These are phyloP conservation scores for Thumatha senex DNA, from an alignment of 2,888 invertebrate genomes.

Conservation along the genomic window DNA sequence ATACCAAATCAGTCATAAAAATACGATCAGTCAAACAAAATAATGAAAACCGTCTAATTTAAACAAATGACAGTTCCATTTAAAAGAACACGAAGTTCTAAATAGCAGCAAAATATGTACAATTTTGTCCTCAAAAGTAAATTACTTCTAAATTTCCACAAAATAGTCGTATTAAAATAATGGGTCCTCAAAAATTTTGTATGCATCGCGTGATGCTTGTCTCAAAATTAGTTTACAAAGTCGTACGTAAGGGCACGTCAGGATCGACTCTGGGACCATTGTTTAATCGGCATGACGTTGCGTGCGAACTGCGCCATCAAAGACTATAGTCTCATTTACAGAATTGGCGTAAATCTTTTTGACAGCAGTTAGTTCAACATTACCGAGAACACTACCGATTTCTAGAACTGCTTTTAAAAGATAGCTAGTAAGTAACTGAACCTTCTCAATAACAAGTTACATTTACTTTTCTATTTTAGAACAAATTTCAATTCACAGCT, in stretches of 20 bases:
- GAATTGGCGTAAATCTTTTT: constrained; percentile 11
- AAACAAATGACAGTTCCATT: constrained; percentile 2
- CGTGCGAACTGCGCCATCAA: constrained; percentile 54
- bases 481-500: no score
- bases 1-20: background rate
- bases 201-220: constrained; percentile 63
- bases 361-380: no score
- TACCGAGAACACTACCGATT: no score
- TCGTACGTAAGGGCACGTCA: constrained; percentile 62
- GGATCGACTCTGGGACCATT: constrained; percentile 56
- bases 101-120: constrained; percentile 2
- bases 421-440: no score
- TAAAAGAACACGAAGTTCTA: background rate
- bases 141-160: constrained; percentile 14
- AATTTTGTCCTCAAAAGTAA: constrained; percentile 30
- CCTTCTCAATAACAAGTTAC: no score
- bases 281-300: constrained; percentile 56
- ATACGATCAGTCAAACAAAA: background rate
- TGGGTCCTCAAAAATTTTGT: constrained; percentile 31
- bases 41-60: constrained; percentile 10
- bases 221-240: constrained; percentile 65
- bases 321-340: constrained; percentile 22
- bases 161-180: constrained; percentile 37
- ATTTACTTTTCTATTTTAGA: no score
- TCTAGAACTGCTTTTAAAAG: no score